Evolutionary conservation across 2,888 invertebrate species (phyloP).

Genomic region (Gisinianus flammeolus): DNA sequence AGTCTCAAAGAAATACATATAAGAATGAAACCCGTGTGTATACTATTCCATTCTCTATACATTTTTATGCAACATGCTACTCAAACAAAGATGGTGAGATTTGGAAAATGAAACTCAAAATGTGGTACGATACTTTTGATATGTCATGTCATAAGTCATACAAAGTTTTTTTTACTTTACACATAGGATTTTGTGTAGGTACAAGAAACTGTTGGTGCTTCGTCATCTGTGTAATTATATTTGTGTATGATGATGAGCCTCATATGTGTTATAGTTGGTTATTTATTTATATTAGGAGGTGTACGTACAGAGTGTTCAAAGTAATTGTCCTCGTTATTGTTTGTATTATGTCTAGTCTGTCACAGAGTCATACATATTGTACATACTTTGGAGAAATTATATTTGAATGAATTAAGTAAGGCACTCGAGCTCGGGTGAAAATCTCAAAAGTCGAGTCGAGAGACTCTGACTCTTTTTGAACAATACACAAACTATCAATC

Average conservation of each 20-base stretch:
- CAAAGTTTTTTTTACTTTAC: too few species aligned
- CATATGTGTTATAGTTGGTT: neutral
- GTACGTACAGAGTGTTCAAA: neutral
- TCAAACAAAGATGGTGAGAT: too few species aligned
- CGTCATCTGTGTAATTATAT: slow-evolving; percentile 34
- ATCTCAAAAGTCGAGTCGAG: neutral
- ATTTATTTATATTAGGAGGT: neutral
- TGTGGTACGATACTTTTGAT: too few species aligned
- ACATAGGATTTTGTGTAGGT: too few species aligned
- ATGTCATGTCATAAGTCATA: too few species aligned
- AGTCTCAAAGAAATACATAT: too few species aligned
- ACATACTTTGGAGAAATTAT: neutral
- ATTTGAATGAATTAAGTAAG: neutral
- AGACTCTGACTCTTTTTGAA: neutral
- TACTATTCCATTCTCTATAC: too few species aligned
- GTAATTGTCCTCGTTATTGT: neutral
- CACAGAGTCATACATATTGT: neutral
- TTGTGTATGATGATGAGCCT: neutral
- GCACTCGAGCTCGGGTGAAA: slow-evolving; percentile 11
- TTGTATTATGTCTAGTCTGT: neutral
- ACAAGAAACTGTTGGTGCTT: too few species aligned
- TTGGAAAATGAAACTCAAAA: too few species aligned
- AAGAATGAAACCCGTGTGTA: too few species aligned
- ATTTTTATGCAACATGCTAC: too few species aligned
- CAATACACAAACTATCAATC: too few species aligned